These are phyloP conservation scores for Willowsia nigromaculata DNA, from an alignment of 2,888 invertebrate genomes.

Conservation along the genomic window DNA sequence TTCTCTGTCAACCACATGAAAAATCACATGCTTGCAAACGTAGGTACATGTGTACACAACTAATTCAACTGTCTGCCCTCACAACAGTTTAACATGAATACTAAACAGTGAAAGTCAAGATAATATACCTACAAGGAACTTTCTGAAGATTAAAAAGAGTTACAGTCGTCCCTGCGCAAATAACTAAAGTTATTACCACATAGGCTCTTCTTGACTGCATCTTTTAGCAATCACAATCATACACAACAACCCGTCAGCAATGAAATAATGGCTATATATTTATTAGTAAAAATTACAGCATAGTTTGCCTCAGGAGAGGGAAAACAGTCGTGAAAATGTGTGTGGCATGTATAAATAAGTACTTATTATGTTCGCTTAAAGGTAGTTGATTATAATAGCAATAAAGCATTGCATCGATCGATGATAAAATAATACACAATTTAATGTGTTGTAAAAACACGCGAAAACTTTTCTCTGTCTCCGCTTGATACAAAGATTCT, in stretches of 20 bases:
- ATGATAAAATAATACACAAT: neutral
- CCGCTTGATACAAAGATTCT: too few species aligned
- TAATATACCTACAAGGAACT: neutral
- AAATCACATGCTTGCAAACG: neutral
- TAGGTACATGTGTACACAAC: neutral
- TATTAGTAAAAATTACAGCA: neutral
- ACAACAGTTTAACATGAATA: neutral
- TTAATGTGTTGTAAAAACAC: too few species aligned
- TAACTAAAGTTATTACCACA: neutral
- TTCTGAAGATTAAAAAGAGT: neutral
- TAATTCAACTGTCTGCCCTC: slow-evolving; percentile 49
- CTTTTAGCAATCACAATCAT: neutral
- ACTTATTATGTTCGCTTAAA: neutral
- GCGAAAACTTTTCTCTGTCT: too few species aligned
- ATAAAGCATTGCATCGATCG: neutral
- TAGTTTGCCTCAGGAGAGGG: neutral
- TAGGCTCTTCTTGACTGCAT: neutral
- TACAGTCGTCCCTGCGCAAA: neutral
- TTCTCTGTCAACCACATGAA: slow-evolving; percentile 29
- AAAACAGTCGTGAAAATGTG: neutral
- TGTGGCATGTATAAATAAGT: neutral
- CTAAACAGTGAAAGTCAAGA: neutral
- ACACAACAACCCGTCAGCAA: neutral
- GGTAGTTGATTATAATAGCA: neutral
- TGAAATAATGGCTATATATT: neutral